Evolutionary conservation across 2,888 invertebrate genomes (phyloP), one percentile per base, ranked within the genome.

Genomic region (Lepidochrysops patricia): DNA sequence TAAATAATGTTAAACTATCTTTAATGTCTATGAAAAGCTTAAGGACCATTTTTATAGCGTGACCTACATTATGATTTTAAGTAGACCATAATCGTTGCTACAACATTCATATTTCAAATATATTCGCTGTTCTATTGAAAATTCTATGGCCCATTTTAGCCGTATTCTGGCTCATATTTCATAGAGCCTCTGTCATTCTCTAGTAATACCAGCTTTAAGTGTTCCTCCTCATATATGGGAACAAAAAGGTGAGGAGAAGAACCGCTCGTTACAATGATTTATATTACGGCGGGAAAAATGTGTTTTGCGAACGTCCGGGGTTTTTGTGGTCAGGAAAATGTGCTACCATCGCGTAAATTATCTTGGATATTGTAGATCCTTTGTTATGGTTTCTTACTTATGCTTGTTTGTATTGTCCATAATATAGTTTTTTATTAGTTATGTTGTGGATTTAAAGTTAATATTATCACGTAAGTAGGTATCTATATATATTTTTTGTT

Each of bases 261-360:
- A 71, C 72, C 67, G 72, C 76, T 84, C 82, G 83, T 84, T 81
- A 82, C 74, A 75, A 82, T 84, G 85, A 85, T 86, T 84, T 84
- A 87, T 82, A 77, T 69, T 69, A 63, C 34, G 66, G 62, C 67
- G 67, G 72, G 75, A 81, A 82, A 80, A 81, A 81, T 74, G 78
- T 58, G 59, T 59, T 58, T 57, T 54, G 52, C 76, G 73, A 69
- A 74, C 68, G 71, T 71, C 74, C 71, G 67, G 70, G 69, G 72
- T 72, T 75, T 69, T 70, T 70, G 72, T 73, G 76, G 76, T 71
- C 72, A 72, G 66, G 64, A 68, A 73, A 71, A 75, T 75, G 62
- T 66, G 61, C 62, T 61, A 63, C 62, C 63, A 63, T 66, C 60
- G 32, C 57, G 50, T 60, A 61, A 57, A 58, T 61, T 57, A 60